phyloP scores from a whole-genome alignment of 2,888 invertebrate genomes.

The Callyntrura guangdongensis region DNA sequence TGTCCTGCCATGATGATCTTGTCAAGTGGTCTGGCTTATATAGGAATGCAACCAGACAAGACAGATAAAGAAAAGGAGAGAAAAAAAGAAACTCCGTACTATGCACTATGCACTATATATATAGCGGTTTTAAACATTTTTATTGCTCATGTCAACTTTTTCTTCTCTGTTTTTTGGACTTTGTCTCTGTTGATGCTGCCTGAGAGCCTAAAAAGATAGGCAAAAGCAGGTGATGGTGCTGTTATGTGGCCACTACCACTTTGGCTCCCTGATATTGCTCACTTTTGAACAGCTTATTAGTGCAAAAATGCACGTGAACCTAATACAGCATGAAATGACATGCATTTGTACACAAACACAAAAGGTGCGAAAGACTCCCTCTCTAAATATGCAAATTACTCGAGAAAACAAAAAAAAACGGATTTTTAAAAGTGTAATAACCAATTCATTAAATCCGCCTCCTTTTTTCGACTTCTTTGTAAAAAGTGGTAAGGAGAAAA shows the following conservation, averaged over 20 bases:
- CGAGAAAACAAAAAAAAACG: conserved; percentile 31
- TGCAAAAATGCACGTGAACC: background rate
- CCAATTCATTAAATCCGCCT: conserved; percentile 53
- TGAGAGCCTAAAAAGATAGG: background rate
- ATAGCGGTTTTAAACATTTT: conserved; percentile 44
- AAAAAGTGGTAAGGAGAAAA: conserved; percentile 56
- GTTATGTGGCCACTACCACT: conserved; percentile 8
- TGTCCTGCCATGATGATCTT: conserved; percentile 42
- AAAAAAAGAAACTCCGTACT: conserved; percentile 8
- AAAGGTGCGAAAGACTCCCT: background rate
- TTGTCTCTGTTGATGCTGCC: background rate
- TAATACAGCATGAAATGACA: background rate
- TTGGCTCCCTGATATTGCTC: background rate
- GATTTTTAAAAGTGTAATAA: conserved; percentile 8
- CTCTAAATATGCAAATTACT: conserved; percentile 56
- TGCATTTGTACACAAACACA: background rate
- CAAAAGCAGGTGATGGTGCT: conserved; percentile 10
- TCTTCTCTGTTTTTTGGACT: conserved; percentile 1
- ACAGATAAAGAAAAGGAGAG: background rate
- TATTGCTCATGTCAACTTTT: conserved; percentile 47
- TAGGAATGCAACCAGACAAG: conserved; percentile 12
- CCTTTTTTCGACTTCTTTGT: conserved; percentile 40
- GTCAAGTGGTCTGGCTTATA: conserved; percentile 48
- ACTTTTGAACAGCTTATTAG: background rate
- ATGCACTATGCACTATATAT: background rate